Evolutionary conservation across 2,113 vertebrate species (phyloP).

Genomic region (Podarcis cretensis): DNA sequence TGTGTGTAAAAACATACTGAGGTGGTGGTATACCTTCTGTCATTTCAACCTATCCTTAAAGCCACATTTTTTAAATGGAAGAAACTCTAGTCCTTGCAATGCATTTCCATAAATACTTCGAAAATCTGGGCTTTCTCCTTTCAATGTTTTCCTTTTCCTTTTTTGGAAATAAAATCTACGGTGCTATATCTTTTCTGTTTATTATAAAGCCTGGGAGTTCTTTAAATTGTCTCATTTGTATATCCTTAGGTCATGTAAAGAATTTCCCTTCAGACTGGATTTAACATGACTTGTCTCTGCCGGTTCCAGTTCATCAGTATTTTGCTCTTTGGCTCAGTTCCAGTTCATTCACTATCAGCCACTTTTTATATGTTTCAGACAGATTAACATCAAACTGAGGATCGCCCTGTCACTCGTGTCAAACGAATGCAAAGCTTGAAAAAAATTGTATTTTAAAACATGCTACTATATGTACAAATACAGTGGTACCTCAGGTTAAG

Average conservation of each 20-base stretch:
- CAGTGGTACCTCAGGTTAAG: too few species aligned
- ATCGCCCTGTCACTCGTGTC: not conserved
- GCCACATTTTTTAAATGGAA: conserved; percentile 21
- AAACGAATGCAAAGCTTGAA: not conserved
- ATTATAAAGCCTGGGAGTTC: not conserved
- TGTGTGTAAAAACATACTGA: rapidly evolving
- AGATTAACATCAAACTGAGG: not conserved
- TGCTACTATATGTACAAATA: not conserved
- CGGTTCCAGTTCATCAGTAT: not conserved
- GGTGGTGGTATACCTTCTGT: rapidly evolving
- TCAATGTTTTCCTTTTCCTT: not conserved
- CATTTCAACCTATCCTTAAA: not conserved
- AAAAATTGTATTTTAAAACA: too few species aligned
- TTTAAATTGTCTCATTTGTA: not conserved
- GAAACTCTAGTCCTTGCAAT: not conserved
- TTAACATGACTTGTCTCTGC: not conserved
- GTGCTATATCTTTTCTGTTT: not conserved
- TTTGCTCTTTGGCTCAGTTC: not conserved
- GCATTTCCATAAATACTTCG: not conserved
- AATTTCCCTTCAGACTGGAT: not conserved
- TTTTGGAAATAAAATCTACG: not conserved
- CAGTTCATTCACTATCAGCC: not conserved
- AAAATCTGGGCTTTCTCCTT: not conserved
- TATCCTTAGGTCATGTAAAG: not conserved
- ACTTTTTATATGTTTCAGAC: not conserved